Base-by-base conservation (phyloP, 2,888 invertebrate genomes). In the Griposia aprilina region DNA sequence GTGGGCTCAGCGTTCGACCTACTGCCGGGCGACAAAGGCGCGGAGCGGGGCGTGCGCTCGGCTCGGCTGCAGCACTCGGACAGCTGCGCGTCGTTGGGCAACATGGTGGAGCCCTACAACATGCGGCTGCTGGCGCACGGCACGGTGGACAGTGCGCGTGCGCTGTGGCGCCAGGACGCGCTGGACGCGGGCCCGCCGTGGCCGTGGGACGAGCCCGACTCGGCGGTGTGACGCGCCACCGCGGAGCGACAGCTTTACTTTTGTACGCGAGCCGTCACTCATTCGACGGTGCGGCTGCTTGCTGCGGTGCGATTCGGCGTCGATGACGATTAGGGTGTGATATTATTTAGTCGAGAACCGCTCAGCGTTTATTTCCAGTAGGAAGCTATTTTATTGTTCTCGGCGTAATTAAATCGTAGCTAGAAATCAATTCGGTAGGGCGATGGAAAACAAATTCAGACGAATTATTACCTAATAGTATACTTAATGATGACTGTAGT, bases 161-260 rank as follows among this genome's bases (percentile, higher is more conserved):
- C 92, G 72, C 94, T 97, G 87, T 97, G 97, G 97, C 94, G 97
- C 1, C 97, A 97, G 92, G 96, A 97, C 93, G 97, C 97, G 82
- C 90, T 97, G 68, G 96, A 96, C 91, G 80, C 95, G 75, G 94
- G 90, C 87, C 96, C 96, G 90, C 96, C 96, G 60, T 96, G 96
- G 96, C 96, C 95, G n/a, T 95, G 96, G 95, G 95, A 95, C 89
- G 95, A 96, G 88, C 96, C 97, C 36, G 97, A 97, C 92, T 96
- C 96, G 10, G 94, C 96, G 74, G 97, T 97, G 65, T 97, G 96
- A 96, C 48, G 45, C 60, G 45, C 20, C 20, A 15, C 6, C 59
- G 4, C 6, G 1, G 36, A n/a, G 45, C 48, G 50, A 20, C 36
- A 30, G 59, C 30, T 60, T 67, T 68, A 26, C 69, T 69, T 71